phyloP scores from a whole-genome alignment of 2,888 invertebrate species.

The Tachystola acroxantha region DNA sequence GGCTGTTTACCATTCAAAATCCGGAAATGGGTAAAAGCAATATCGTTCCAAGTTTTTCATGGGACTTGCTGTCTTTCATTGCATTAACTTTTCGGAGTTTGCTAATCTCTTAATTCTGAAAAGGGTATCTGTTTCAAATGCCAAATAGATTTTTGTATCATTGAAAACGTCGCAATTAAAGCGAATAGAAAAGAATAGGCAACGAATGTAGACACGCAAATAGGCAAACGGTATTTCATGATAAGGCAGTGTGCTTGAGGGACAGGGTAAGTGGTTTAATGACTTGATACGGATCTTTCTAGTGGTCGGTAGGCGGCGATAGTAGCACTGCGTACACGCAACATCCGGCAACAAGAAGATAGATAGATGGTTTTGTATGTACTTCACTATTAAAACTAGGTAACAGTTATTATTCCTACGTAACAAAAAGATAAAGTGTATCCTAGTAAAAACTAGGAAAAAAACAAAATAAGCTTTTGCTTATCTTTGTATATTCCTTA shows the following conservation, averaged over 20 bases:
- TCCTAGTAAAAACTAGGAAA: too few species aligned
- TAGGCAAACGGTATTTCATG: constrained; percentile 15
- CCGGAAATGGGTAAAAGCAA: constrained; percentile 18
- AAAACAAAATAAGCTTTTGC: too few species aligned
- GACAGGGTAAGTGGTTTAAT: constrained; percentile 11
- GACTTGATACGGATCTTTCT: constrained; percentile 11
- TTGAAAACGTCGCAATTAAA: constrained; percentile 18
- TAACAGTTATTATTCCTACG: too few species aligned
- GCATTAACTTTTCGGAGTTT: constrained; percentile 5
- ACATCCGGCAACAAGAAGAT: constrained; percentile 10
- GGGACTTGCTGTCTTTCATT: constrained; percentile 6
- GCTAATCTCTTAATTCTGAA: too few species aligned
- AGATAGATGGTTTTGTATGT: not conserved
- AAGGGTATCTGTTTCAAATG: constrained; percentile 1
- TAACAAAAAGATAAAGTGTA: too few species aligned
- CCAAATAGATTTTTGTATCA: constrained; percentile 6
- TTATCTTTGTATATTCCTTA: too few species aligned
- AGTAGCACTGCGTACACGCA: constrained; percentile 23
- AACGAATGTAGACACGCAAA: constrained; percentile 34
- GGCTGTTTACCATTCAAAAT: constrained; percentile 19
- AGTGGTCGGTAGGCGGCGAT: constrained; percentile 1
- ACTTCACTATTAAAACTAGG: too few species aligned
- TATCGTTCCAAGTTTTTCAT: constrained; percentile 15
- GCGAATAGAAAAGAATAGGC: constrained; percentile 14
- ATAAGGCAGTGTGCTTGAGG: constrained; percentile 16